phyloP scores from a whole-genome alignment of 2,113 vertebrate genomes.

The Limnothrissa miodon region DNA sequence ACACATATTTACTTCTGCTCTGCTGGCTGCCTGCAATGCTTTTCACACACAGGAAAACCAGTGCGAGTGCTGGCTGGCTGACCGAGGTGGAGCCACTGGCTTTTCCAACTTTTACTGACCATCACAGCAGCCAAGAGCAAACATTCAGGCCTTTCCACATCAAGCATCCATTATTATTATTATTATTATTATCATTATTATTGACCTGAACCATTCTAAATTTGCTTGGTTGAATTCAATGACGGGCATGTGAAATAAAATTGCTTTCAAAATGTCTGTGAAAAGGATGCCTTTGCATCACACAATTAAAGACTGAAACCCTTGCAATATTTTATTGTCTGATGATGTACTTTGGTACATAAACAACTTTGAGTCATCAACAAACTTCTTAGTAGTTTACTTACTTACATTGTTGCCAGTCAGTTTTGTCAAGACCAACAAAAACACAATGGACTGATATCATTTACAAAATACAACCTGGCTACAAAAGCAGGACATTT shows the following conservation, averaged over 20 bases:
- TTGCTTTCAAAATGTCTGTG: not conserved
- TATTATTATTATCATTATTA: not conserved
- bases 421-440: conserved; percentile 12
- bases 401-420: conserved; percentile 40
- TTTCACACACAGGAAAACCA: conserved; percentile 87
- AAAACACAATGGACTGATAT: not conserved
- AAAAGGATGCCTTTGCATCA: not conserved
- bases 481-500: conserved; percentile 42
- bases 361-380: not conserved
- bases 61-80: conserved; percentile 72
- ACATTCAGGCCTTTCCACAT: conserved; percentile 48
- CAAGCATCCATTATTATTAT: not conserved
- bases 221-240: too few relatives aligned
- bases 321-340: conserved; percentile 23
- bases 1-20: conserved; percentile 87
- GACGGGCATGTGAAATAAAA: not conserved
- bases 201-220: too few relatives aligned
- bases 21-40: conserved; percentile 84
- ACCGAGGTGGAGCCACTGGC: conserved; percentile 73
- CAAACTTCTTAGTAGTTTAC: conserved; percentile 40
- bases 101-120: conserved; percentile 71
- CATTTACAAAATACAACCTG: conserved; percentile 26
- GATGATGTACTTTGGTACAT: conserved; percentile 17
- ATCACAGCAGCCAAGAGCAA: conserved; percentile 38
- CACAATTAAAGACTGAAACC: conserved; percentile 40